phyloP scores from a whole-genome alignment of 92 coral and sea anemone genomes.

The Parazoanthus darwini region DNA sequence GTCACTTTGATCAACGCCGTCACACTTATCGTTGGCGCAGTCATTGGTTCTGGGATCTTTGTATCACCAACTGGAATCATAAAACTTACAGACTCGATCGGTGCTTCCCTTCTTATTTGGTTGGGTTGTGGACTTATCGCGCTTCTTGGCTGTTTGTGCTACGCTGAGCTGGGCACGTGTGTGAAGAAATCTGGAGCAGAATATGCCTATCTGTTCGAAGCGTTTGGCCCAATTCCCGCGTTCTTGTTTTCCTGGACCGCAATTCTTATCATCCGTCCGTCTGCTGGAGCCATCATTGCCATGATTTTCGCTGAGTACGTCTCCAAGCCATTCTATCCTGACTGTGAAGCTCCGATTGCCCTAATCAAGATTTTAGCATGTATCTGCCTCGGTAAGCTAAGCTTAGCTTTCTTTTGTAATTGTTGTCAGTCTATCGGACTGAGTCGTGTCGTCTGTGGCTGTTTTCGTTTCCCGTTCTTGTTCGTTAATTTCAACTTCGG shows the following conservation, averaged over 20 bases:
- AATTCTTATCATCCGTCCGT: slow-evolving; percentile 86
- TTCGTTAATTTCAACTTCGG: too few relatives aligned
- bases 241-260: slow-evolving; percentile 95
- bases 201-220: slow-evolving; percentile 86
- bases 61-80: slow-evolving; percentile 93
- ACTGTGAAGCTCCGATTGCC: slow-evolving; percentile 65
- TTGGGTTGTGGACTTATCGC: slow-evolving; percentile 87
- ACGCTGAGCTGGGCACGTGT: slow-evolving; percentile 90
- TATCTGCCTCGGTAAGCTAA: slow-evolving; percentile 83
- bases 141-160: slow-evolving; percentile 86
- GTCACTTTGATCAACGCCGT: slow-evolving; percentile 79
- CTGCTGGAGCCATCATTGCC: slow-evolving; percentile 91
- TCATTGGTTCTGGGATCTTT: slow-evolving; percentile 96
- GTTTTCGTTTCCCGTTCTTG: too few relatives aligned
- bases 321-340: slow-evolving; percentile 93
- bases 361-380: slow-evolving; percentile 85
- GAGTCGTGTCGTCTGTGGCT: too few relatives aligned
- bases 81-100: slow-evolving; percentile 68
- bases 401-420: background rate
- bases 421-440: background rate
- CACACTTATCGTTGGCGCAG: slow-evolving; percentile 91
- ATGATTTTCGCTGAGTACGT: slow-evolving; percentile 94
- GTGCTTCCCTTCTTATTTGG: slow-evolving; percentile 86
- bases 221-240: slow-evolving; percentile 92
- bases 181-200: slow-evolving; percentile 92